Evolutionary conservation across 2,888 invertebrate species (phyloP), one percentile per base, ranked within the genome.

Genomic region (Sarcophaga caerulescens): DNA sequence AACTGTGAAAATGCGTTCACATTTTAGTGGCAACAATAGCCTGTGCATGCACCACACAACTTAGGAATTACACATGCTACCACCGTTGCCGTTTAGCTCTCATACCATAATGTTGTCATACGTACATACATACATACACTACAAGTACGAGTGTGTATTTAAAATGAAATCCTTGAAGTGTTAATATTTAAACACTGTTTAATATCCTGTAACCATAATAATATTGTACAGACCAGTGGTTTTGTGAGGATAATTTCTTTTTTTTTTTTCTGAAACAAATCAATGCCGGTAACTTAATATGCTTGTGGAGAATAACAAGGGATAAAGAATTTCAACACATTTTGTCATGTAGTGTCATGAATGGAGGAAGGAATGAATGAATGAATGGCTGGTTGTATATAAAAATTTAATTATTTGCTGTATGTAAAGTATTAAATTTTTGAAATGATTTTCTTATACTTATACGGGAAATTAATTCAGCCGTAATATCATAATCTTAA

Each of bases 81-180:
- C 35, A 35, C 1, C 35, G 35, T 81, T 70, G 23, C n/a, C 62
- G 23, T 65, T 47, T 35, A 8, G 35, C 35, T 35, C 35, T 8
- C 10, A 35, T 35, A 10, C 35, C 35, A 35, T 62, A 73, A 4
- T 14, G 63, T 65, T 21, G 19, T 14, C 3, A 14, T 23, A 21
- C 35, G 12, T 14, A 73, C 73, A 12, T 17, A 25, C 25, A 65
- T 10, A 47, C 62, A 52, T 74, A 45, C 44, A 17, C 17, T 1
- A 17, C 0, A 52, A 17, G 2, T 35, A 52, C 17, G 52, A 10
- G 14, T 52, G 52, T 14, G 25, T 76, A 25, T 76, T 82, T 57
- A 82, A 82, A 82, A 79, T 68, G 85, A 85, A 80, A 80, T 80
- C 85, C 85, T 85, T 83, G 73, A 85, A 83, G 85, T 85, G 85